Evolutionary conservation across 2,888 invertebrate species (phyloP).

Genomic region (Acronicta psi): DNA sequence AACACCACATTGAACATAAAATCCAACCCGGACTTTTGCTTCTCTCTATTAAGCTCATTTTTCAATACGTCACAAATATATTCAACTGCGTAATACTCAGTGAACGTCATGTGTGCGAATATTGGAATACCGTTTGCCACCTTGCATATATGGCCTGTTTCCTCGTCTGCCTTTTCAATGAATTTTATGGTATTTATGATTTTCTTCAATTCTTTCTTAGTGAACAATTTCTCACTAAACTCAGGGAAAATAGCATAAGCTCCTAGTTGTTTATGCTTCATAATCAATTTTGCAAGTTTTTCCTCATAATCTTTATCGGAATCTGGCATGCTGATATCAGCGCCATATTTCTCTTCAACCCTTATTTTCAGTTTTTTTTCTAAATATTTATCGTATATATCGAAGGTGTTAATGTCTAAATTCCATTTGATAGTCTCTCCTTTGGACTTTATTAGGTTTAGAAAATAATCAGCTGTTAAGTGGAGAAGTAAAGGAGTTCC

Average conservation of each 20-base stretch:
- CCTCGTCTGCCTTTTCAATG: conserved; percentile 28
- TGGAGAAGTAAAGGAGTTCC: conserved; percentile 36
- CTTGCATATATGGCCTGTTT: conserved; percentile 30
- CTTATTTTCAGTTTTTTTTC: conserved; percentile 36
- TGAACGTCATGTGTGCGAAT: conserved; percentile 36
- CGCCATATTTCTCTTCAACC: conserved; percentile 35
- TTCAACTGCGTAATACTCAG: conserved; percentile 42
- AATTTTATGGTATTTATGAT: neutral
- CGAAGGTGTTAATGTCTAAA: conserved; percentile 22
- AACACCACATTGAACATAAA: neutral
- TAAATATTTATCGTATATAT: conserved; percentile 37
- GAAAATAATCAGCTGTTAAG: conserved; percentile 34
- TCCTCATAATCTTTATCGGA: conserved; percentile 24
- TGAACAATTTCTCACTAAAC: conserved; percentile 9
- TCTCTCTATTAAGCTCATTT: neutral
- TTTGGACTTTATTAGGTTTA: conserved; percentile 17
- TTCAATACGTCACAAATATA: conserved; percentile 37
- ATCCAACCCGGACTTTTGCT: neutral
- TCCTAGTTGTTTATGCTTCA: conserved; percentile 37
- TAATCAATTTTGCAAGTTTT: conserved; percentile 29
- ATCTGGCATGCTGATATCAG: too few species aligned
- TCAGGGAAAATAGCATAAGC: conserved; percentile 26
- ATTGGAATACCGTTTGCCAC: conserved; percentile 23
- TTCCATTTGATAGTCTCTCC: conserved; percentile 13
- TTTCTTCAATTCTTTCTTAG: conserved; percentile 10